Evolutionary conservation across 1,140 invertebrate genomes (phyloP), one percentile per base, ranked within the genome.

Genomic region (Hyposmocoma kahamanoa): DNA sequence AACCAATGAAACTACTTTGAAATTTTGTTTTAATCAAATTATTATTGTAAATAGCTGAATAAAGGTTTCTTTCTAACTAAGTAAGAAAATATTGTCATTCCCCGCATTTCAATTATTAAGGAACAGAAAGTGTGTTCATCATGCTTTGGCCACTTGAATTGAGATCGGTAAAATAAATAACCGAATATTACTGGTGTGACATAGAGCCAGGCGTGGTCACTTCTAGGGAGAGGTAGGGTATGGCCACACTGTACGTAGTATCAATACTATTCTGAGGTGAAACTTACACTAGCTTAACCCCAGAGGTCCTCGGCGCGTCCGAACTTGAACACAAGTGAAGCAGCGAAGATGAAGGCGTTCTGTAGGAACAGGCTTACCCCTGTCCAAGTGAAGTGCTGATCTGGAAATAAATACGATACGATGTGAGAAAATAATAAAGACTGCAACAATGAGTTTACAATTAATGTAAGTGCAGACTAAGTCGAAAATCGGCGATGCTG

Each of bases 301-400:
- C 93, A 96, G 5, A 91, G 84, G 72, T 98, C 96, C 88, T 98
- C 97, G 34, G 93, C 91, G 68, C 97, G 89, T 9, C 97, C 97
- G 86, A 98, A 98, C 86, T 98, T 98, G 86, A 95, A 98, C 19
- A 96, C 90, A 22, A 98, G 80, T 0, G 95, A 97, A 22, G 93
- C 93, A 47, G 95, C 87, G 70, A 99, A 98, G 62, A 99, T 99
- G 53, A 99, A 94, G 0, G 96, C 89, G 83, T 99, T 99, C 85
- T 99, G 97, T 24, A 99, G 86, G 65, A 99, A 97, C 1, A 99
- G 83, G 39, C 94, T 95, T 44, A 98, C 92, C 6, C 97, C 97
- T 1, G 96, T 93, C 91, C 94, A 96, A 28, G 91, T 80, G 57
- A 75, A 41, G 20, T 62, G 48, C 54, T 63, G 9, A 11, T 64